A percentile compares a stretch with the other conserved stretches of the same genome.
Evolutionary conservation across 2,797 vertebrate species (phyloP).

Genomic region (Scolopax bukidnonensis): DNA sequence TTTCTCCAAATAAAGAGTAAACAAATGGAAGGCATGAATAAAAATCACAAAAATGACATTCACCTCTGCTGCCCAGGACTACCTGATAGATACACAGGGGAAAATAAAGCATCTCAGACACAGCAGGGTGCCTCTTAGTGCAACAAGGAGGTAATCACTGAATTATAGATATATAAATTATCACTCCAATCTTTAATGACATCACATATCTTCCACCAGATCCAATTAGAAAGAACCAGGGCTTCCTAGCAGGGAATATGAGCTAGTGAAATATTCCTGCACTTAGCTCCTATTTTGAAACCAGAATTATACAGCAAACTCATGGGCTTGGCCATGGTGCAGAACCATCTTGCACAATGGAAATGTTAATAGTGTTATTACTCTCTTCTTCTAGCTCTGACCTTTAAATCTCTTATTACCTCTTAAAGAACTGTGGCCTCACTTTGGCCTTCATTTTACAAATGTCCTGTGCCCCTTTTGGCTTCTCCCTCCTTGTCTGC

Average conservation of each 20-base stretch:
- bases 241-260: not conserved
- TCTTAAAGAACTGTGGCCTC: not conserved
- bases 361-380: not conserved
- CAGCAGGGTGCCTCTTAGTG: not conserved
- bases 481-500: not conserved
- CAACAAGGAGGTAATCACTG: not conserved
- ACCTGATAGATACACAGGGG: not conserved
- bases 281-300: not conserved
- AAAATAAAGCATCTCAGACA: not conserved
- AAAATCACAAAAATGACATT: not conserved
- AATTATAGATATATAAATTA: not conserved
- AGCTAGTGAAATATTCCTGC: not conserved
- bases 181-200: not conserved
- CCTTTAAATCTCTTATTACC: not conserved
- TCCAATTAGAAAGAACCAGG: not conserved
- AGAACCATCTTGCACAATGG: not conserved
- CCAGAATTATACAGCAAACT: not conserved
- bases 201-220: not conserved
- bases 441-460: not conserved
- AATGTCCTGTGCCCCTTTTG: not conserved
- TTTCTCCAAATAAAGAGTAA: not conserved
- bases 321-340: not conserved
- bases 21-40: not conserved
- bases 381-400: not conserved
- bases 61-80: not conserved